A percentile compares a stretch with the other conserved stretches of the same genome.
Evolutionary conservation across 2,888 invertebrate species (phyloP).

Genomic region (Dolichomitus sp.): DNA sequence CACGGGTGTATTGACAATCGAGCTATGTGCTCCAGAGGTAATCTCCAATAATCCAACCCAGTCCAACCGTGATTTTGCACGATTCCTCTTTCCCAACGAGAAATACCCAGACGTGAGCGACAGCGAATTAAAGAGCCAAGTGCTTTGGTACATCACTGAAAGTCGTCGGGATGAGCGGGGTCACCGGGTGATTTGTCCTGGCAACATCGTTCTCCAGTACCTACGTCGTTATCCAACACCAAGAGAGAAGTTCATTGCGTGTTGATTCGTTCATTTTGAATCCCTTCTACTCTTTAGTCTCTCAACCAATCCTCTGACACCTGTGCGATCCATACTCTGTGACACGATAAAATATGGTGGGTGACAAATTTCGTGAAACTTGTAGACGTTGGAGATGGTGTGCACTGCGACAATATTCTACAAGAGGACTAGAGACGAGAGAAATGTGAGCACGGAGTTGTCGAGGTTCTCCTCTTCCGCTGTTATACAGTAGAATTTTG

Average conservation of each 20-base stretch:
- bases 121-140: neutral
- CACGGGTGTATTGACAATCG: conserved; percentile 76
- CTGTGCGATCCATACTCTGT: conserved; percentile 7
- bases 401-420: conserved; percentile 5
- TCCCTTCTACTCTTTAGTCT: neutral
- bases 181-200: conserved; percentile 21
- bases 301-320: neutral
- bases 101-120: conserved; percentile 4
- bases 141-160: conserved; percentile 1
- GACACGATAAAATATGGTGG: conserved; percentile 59
- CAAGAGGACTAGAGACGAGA: conserved; percentile 10
- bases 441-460: neutral
- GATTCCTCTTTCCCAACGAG: neutral
- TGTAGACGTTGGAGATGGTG: conserved; percentile 37
- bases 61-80: conserved; percentile 7
- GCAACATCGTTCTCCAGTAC: conserved; percentile 62
- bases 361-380: conserved; percentile 70
- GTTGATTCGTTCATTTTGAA: neutral
- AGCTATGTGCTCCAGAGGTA: conserved; percentile 72
- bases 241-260: conserved; percentile 40
- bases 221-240: conserved; percentile 53
- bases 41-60: conserved; percentile 76
- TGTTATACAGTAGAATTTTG: conserved; percentile 1
- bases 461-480: neutral
- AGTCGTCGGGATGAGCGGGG: neutral